A percentile compares a stretch with the other conserved stretches of the same genome.
Conservation (phyloP, 2,888 invertebrate genomes). For the Periphyllus acericola region DNA sequence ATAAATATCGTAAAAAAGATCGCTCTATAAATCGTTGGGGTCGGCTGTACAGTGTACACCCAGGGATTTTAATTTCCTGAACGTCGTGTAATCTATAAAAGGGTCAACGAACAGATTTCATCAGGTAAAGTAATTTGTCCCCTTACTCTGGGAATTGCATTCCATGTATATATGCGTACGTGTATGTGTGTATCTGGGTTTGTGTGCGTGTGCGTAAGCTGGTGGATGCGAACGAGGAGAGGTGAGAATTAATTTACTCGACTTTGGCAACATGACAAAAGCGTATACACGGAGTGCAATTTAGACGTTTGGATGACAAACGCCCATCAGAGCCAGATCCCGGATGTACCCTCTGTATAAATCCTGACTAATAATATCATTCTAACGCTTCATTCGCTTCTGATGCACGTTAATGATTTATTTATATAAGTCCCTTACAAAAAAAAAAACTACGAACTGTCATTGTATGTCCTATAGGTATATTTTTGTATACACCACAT, state of each 20-base stretch:
- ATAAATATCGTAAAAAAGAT: background rate
- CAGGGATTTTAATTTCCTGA: conserved; percentile 58
- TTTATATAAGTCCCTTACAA: background rate
- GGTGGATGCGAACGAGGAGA: background rate
- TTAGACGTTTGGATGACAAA: conserved; percentile 53
- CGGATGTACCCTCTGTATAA: conserved; percentile 36
- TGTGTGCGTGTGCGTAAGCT: background rate
- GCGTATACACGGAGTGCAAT: conserved; percentile 23
- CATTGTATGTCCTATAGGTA: background rate
- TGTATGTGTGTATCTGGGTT: background rate
- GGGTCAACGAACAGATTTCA: conserved; percentile 61
- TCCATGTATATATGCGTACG: background rate
- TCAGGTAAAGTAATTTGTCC: conserved; percentile 60
- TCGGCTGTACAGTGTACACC: background rate
- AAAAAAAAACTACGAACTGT: background rate
- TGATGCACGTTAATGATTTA: conserved; percentile 6
- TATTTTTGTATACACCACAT: background rate
- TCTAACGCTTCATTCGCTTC: background rate
- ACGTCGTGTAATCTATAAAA: conserved; percentile 49
- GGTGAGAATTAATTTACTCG: conserved; percentile 48
- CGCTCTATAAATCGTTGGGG: conserved; percentile 10
- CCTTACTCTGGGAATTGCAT: background rate
- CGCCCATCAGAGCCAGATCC: conserved; percentile 14
- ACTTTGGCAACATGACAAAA: conserved; percentile 58
- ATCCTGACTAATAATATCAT: conserved; percentile 43